Evolutionary conservation across 2,888 invertebrate species (phyloP).

Genomic region (Polyploca ridens): DNA sequence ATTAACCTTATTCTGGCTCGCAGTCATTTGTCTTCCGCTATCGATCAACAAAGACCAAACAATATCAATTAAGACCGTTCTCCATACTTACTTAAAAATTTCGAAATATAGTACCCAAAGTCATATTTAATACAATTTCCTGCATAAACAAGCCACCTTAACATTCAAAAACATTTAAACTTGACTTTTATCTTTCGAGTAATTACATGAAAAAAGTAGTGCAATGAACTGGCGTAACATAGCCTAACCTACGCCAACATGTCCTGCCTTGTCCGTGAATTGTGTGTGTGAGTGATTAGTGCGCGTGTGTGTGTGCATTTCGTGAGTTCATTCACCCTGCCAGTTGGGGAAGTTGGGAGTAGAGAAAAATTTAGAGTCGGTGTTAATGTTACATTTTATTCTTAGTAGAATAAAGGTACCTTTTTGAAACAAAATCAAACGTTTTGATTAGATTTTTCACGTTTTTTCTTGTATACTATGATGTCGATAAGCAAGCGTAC

Average conservation of each 20-base stretch:
- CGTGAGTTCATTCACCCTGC: slow-evolving; percentile 82
- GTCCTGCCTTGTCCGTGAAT: slow-evolving; percentile 51
- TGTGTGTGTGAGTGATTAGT: slow-evolving; percentile 36
- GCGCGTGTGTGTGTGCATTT: slow-evolving; percentile 72
- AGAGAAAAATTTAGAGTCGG: slow-evolving; percentile 50
- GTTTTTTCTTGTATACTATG: too few species aligned
- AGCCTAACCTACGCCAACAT: slow-evolving; percentile 74
- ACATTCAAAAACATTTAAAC: slow-evolving; percentile 2
- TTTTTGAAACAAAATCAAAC: too few species aligned
- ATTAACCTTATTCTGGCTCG: too few species aligned
- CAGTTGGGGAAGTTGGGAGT: slow-evolving; percentile 82
- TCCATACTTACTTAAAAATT: neutral
- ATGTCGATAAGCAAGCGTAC: too few species aligned
- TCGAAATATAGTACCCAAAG: neutral
- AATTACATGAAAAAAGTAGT: slow-evolving; percentile 45
- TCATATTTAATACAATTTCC: neutral
- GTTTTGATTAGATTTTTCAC: too few species aligned
- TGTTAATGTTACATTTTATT: slow-evolving; percentile 7
- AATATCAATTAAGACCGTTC: too few species aligned
- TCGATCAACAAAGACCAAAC: too few species aligned
- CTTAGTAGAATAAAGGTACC: neutral
- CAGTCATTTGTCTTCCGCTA: too few species aligned
- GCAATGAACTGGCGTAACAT: slow-evolving; percentile 55
- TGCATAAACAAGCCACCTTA: neutral
- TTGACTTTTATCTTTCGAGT: slow-evolving; percentile 4